Conservation (phyloP, 1,140 invertebrate genomes). For the Rhagoletis pomonella region DNA sequence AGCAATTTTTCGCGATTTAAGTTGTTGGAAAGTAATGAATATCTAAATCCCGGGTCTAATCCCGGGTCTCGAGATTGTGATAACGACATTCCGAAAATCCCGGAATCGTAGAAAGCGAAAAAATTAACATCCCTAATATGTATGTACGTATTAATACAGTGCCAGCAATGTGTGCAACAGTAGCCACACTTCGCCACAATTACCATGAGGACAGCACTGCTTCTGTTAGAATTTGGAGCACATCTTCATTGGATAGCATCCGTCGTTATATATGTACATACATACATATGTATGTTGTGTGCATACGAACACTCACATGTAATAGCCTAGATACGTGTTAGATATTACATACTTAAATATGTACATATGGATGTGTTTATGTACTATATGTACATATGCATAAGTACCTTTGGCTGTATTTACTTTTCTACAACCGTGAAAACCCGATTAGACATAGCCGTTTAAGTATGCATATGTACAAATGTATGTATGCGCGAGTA, state of each 20-base stretch:
- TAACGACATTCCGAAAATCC: too few species aligned
- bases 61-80: too few species aligned
- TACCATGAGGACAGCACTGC: background rate
- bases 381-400: background rate
- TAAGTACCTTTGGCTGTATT: too few species aligned
- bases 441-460: background rate
- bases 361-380: background rate
- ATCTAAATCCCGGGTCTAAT: too few species aligned
- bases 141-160: background rate
- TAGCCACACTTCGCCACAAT: background rate
- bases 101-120: too few species aligned
- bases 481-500: background rate
- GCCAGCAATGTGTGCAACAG: background rate
- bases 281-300: background rate
- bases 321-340: background rate
- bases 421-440: background rate
- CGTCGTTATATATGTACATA: background rate
- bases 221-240: conserved; percentile 13
- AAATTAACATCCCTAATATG: too few species aligned
- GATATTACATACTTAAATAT: background rate
- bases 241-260: conserved; percentile 18
- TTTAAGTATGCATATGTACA: background rate
- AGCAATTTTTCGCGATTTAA: too few species aligned
- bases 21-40: too few species aligned
- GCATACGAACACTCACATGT: background rate